phyloP scores from a whole-genome alignment of 2,113 vertebrate species.

The Nipponia nippon region DNA sequence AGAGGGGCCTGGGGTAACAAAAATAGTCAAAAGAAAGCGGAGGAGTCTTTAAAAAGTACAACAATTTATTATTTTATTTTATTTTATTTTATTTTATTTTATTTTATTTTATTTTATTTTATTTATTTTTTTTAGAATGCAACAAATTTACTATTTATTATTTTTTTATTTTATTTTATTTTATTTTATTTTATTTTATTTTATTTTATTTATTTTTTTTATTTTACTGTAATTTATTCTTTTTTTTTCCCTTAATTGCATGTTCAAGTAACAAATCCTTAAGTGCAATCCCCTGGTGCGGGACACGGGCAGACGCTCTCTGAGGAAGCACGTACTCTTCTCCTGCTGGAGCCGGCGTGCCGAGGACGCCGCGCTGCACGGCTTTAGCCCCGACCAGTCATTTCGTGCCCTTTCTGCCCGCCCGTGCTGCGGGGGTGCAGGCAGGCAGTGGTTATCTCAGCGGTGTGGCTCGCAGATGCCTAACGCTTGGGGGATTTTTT shows the following conservation, averaged over 20 bases:
- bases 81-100: no score
- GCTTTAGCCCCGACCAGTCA: not conserved
- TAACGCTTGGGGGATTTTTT: not conserved
- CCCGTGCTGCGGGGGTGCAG: accelerated
- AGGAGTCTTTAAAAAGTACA: not conserved
- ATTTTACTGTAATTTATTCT: no score
- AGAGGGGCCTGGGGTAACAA: not conserved
- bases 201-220: no score
- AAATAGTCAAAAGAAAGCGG: not conserved
- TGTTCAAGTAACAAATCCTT: not conserved
- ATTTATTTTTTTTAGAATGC: not conserved
- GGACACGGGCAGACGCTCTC: accelerated
- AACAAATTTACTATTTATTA: no score
- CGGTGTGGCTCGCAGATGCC: accelerated
- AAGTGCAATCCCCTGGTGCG: accelerated
- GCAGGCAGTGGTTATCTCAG: not conserved
- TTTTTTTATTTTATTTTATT: not conserved
- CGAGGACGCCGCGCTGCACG: accelerated
- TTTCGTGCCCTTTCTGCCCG: accelerated
- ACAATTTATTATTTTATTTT: no score
- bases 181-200: not conserved
- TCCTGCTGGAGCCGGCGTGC: not conserved
- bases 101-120: no score
- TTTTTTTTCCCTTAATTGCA: not conserved
- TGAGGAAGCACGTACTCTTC: not conserved